Evolutionary conservation across 2,113 vertebrate genomes (phyloP).

Genomic region (Athene noctua): DNA sequence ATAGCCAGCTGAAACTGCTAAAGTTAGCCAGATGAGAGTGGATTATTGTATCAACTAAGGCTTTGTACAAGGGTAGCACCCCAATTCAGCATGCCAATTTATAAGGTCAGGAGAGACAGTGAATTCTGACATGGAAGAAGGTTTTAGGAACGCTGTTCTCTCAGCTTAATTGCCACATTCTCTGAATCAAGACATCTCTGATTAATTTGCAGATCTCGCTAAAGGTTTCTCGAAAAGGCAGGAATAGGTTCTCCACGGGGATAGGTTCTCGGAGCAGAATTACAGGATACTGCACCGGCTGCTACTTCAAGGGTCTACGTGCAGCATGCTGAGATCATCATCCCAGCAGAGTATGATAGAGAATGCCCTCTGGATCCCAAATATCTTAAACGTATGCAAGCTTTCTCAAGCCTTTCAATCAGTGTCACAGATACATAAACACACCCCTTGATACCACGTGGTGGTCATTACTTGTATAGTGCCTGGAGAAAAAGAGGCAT

Average conservation of each 20-base stretch:
- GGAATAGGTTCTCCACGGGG: background rate
- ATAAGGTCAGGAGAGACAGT: background rate
- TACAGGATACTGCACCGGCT: background rate
- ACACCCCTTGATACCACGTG: background rate
- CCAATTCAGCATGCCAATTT: background rate
- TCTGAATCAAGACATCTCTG: background rate
- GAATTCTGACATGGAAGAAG: background rate
- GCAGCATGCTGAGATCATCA: background rate
- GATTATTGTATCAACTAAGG: background rate
- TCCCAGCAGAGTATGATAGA: background rate
- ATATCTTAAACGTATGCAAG: constrained; percentile 10
- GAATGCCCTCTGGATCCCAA: background rate
- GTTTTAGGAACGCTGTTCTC: background rate
- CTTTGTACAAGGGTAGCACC: background rate
- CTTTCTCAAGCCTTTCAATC: background rate
- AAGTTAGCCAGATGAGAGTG: background rate
- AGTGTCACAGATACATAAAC: background rate
- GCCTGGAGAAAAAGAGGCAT: background rate
- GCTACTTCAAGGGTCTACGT: background rate
- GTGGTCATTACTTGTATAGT: background rate
- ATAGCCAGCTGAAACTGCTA: background rate
- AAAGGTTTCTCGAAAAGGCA: background rate
- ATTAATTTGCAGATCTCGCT: background rate
- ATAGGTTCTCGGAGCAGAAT: background rate
- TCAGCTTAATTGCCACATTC: background rate